These are phyloP conservation scores for Chamaedrilus cognettii DNA, from an alignment of 2,888 invertebrate species.

Conservation along the genomic window DNA sequence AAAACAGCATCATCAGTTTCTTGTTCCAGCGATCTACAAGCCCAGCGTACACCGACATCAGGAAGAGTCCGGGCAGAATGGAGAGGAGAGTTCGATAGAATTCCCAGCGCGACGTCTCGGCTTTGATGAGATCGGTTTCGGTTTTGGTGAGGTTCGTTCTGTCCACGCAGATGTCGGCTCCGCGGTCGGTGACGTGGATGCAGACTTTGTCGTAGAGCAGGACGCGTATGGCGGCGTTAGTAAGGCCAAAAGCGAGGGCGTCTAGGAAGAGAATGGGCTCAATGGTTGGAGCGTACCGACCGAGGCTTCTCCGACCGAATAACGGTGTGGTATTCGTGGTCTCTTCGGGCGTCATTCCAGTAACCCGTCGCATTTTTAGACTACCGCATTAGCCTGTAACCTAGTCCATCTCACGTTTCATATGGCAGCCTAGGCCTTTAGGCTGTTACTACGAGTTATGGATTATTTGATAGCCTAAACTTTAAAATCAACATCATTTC, in stretches of 20 bases:
- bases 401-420: no score
- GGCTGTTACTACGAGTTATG: no score
- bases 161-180: background rate
- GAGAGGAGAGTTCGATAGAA: slow-evolving; percentile 5
- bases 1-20: slow-evolving; percentile 1
- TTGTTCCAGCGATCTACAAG: slow-evolving; percentile 14
- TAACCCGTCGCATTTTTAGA: no score
- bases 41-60: slow-evolving; percentile 3
- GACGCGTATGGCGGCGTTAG: slow-evolving; percentile 1
- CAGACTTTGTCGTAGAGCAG: slow-evolving; percentile 16
- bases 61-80: background rate
- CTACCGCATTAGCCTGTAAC: no score
- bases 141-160: slow-evolving; percentile 6
- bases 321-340: no score
- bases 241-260: background rate
- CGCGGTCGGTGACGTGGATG: background rate
- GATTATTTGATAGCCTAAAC: no score
- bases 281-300: background rate
- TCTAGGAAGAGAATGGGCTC: slow-evolving; percentile 1
- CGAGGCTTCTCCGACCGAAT: no score
- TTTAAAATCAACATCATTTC: no score
- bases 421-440: no score
- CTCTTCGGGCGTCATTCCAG: no score
- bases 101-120: slow-evolving; percentile 4
- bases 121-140: background rate